These are phyloP conservation scores for Xenopus petersii DNA, from an alignment of 2,797 vertebrate species.

Conservation along the genomic window DNA sequence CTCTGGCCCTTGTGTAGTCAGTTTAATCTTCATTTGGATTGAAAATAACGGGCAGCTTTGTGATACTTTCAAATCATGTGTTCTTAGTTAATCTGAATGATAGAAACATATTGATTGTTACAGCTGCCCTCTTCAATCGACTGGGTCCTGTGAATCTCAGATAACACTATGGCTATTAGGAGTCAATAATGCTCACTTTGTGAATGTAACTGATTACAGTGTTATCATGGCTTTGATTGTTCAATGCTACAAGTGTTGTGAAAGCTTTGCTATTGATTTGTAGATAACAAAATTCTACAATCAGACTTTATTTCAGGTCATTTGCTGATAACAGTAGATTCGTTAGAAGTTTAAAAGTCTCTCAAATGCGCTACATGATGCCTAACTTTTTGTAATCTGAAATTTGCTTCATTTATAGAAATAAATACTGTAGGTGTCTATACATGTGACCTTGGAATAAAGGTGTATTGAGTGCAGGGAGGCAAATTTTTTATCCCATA, in stretches of 20 bases:
- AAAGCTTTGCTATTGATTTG: constrained; percentile 67
- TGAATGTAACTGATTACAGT: constrained; percentile 65
- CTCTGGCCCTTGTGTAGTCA: not conserved
- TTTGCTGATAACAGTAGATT: constrained; percentile 60
- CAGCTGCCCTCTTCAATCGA: constrained; percentile 52
- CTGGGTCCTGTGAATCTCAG: constrained; percentile 59
- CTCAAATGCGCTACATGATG: too few relatives aligned
- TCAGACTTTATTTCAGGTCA: constrained; percentile 55
- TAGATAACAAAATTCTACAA: constrained; percentile 71
- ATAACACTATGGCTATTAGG: constrained; percentile 66
- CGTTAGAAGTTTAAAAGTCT: constrained; percentile 46
- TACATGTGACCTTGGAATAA: too few relatives aligned
- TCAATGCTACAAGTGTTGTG: constrained; percentile 68
- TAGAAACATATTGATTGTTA: constrained; percentile 59
- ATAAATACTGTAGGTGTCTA: too few relatives aligned
- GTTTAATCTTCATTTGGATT: not conserved
- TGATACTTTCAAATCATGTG: constrained; percentile 19
- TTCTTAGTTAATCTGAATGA: constrained; percentile 46
- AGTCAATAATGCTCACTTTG: constrained; percentile 69
- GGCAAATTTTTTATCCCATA: too few relatives aligned
- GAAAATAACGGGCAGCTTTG: not conserved
- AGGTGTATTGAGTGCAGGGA: too few relatives aligned
- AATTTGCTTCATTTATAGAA: too few relatives aligned
- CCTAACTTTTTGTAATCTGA: constrained; percentile 33
- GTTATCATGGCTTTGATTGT: constrained; percentile 68